A percentile compares a stretch with the other conserved stretches of the same genome.
Evolutionary conservation across 2,888 invertebrate species (phyloP).

Genomic region (Conistra vaccinii): DNA sequence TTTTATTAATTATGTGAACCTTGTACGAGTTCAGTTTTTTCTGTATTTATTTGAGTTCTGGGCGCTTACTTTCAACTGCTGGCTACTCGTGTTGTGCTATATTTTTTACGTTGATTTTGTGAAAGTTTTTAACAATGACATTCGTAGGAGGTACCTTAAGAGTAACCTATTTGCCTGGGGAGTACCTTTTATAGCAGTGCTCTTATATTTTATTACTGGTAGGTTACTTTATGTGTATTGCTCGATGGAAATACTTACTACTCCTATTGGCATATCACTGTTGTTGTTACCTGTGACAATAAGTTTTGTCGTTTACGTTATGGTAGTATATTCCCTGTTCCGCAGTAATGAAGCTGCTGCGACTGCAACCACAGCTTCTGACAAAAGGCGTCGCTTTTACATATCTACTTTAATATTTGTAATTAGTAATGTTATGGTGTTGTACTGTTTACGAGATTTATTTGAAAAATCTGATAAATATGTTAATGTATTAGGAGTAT

Average conservation of each 20-base stretch:
- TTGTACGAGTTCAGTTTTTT: conserved; percentile 27
- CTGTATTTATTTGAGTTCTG: conserved; percentile 41
- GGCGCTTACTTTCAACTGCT: conserved; percentile 45
- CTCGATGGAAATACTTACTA: conserved; percentile 51
- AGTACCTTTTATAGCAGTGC: conserved; percentile 26
- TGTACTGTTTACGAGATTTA: conserved; percentile 46
- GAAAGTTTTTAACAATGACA: conserved; percentile 35
- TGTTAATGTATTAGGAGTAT: conserved; percentile 43
- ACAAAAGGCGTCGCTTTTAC: conserved; percentile 42
- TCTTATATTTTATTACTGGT: conserved; percentile 41
- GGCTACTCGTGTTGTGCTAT: conserved; percentile 46
- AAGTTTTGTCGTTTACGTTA: conserved; percentile 35
- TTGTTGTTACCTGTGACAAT: conserved; percentile 40
- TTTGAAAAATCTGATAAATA: conserved; percentile 43
- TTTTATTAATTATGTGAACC: conserved; percentile 20
- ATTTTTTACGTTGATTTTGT: conserved; percentile 51
- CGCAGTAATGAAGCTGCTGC: background rate
- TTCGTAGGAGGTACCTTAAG: conserved; percentile 42
- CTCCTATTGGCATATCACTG: conserved; percentile 44
- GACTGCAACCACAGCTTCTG: background rate
- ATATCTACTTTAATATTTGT: conserved; percentile 49
- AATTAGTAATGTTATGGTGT: conserved; percentile 44
- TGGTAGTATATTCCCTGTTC: conserved; percentile 41
- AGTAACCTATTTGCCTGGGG: conserved; percentile 44
- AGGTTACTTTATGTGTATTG: conserved; percentile 21